Base-by-base conservation (phyloP, 2,113 vertebrate species). In the Oreochromis tanganicae region DNA sequence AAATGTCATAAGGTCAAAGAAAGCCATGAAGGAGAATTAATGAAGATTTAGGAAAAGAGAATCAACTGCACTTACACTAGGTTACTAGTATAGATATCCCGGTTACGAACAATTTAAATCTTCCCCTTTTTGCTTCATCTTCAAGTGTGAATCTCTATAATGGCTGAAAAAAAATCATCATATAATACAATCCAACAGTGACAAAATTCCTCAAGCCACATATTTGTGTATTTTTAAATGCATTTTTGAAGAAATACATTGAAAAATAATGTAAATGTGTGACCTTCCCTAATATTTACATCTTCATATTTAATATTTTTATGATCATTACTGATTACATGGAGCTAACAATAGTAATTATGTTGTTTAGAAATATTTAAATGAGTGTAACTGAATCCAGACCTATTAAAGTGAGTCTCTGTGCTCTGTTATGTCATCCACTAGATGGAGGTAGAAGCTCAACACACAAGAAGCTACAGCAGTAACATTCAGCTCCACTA, bases 381-480 rank as follows among this genome's bases (percentile, higher is more conserved):
- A 75, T 75, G 24, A 29, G 71, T 48, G 71, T 12, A 46, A 32
- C 56, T 59, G 55, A 81, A 61, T 59, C 36, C 56, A 61, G 24
- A 59, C 12, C 57, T 34, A 9, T 48, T n/a, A 24, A 66, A 52
- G 24, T 10, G 6, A 57, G 54, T 82, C 46, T n/a, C 73, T 52
- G 46, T n/a, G 9, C 14, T 59, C n/a, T 54, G 11, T 21, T 82
- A 5, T 29, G 24, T 16, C 4, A 2, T 59, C 86, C 93, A 87
- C 88, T 87, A 93, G 93, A 80, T 91, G 92, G 92, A 2, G 52
- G 3, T 80, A 85, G 41, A 89, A 38, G 78, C 85, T 75, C 66
- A 86, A 19, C 9, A 24, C 5, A 38, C 6, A 27, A 9, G 9
- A 48, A 19, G 3, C 43, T 48, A 66, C 57, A 63, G 9, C 2